Conservation (phyloP, 2,888 invertebrate genomes). For the Napeogenes inachia region DNA sequence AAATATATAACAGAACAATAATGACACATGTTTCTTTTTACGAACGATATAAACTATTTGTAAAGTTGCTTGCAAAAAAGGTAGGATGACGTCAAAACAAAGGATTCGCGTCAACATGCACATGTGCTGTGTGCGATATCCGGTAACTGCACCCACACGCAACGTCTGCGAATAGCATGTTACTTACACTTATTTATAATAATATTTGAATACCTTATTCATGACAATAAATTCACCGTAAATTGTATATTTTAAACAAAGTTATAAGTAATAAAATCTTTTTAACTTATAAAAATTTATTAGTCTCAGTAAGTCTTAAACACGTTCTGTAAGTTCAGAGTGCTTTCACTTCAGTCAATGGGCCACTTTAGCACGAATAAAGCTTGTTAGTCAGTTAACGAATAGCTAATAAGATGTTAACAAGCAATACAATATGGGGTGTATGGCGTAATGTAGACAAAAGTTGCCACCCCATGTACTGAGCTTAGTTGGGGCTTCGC, state of each 20-base stretch:
- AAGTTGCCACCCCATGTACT: slow-evolving; percentile 23
- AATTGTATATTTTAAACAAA: no score
- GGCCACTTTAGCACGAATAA: slow-evolving; percentile 12
- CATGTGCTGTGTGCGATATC: slow-evolving; percentile 29
- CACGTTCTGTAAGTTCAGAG: slow-evolving; percentile 1
- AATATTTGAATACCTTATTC: no score
- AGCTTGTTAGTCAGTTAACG: slow-evolving; percentile 16
- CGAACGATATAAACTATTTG: background rate
- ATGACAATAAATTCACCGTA: no score
- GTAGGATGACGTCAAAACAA: slow-evolving; percentile 32
- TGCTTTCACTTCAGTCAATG: background rate
- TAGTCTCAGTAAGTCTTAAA: background rate
- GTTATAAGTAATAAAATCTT: no score
- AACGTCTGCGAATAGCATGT: slow-evolving; percentile 32
- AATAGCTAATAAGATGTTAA: slow-evolving; percentile 23
- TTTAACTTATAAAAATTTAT: background rate
- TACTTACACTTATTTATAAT: background rate
- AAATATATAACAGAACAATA: no score
- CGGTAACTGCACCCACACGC: slow-evolving; percentile 36
- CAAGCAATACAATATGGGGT: slow-evolving; percentile 11
- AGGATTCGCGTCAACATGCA: slow-evolving; percentile 30
- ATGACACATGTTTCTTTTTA: background rate
- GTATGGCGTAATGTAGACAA: slow-evolving; percentile 15
- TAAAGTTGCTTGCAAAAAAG: slow-evolving; percentile 4
- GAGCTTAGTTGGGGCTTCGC: slow-evolving; percentile 23